A percentile compares a stretch with the other conserved stretches of the same genome.
Evolutionary conservation across 37 sponge, comb jelly and placozoan genomes (phyloP).

Genomic region (Trichoplax adhaerens): DNA sequence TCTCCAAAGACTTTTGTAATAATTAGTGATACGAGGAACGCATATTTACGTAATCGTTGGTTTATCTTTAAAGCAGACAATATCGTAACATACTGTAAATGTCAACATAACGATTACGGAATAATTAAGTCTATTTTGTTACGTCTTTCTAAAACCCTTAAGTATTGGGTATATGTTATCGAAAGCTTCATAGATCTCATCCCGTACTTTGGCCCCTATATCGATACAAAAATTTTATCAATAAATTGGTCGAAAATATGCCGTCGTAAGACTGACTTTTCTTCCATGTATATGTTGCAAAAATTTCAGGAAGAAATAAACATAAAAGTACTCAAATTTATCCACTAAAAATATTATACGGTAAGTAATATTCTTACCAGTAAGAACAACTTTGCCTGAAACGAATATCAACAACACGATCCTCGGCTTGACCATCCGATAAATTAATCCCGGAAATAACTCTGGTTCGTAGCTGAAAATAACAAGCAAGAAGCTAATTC

Average conservation of each 20-base stretch:
- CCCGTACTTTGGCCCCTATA: constrained; percentile 77
- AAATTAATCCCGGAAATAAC: constrained; percentile 96
- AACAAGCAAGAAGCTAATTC: background rate
- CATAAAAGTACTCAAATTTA: background rate
- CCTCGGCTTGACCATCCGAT: constrained; percentile 87
- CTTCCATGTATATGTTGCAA: too few relatives aligned
- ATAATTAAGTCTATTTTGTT: too few relatives aligned
- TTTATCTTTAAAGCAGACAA: too few relatives aligned
- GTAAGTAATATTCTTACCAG: constrained; percentile 28
- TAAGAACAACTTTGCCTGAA: constrained; percentile 98
- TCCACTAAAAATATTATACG: background rate
- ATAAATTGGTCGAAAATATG: background rate
- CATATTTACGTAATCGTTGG: too few relatives aligned
- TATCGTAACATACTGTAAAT: too few relatives aligned
- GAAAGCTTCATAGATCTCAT: constrained; percentile 85
- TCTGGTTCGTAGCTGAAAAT: constrained; percentile 85
- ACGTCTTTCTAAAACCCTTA: constrained; percentile 70
- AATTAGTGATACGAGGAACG: too few relatives aligned
- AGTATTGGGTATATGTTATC: constrained; percentile 93
- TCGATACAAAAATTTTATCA: background rate
- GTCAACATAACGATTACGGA: too few relatives aligned
- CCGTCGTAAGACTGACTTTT: too few relatives aligned
- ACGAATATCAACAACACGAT: constrained; percentile 96
- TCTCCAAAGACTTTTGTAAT: too few relatives aligned
- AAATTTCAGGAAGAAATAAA: too few relatives aligned